Evolutionary conservation across 2,888 invertebrate genomes (phyloP), one percentile per base, ranked within the genome.

Genomic region (Pediacus dermestoides): DNA sequence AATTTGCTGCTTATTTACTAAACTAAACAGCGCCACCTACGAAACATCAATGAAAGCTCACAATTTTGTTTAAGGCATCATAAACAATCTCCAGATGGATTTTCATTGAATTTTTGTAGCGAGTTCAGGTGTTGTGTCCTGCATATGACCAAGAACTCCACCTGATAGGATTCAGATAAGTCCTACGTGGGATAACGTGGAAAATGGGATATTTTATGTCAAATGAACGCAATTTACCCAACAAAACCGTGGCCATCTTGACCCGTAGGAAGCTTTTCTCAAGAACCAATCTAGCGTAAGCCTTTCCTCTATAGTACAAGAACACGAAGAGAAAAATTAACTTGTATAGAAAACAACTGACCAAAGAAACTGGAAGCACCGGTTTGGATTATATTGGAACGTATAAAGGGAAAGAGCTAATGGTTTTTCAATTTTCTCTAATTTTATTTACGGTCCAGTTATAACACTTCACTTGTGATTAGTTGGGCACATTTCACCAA

Each of bases 161-260:
- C 8, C 23, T 39, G 48, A 43, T 34, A 33, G 43, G 39, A 43
- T 43, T 43, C 39, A 36, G 39, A 39, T 43, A 30, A 39, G 27
- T 21, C 39, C 32, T 10, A n/a, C n/a, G 28, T n/a, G 21, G 42
- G 42, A 39, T 42, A 38, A 34, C 31, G 31, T 15, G 28, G 28
- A 36, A 34, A 43, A 43, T 43, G 18, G 39, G 43, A 43, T 43
- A 43, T 39, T 43, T 39, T 39, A 39, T 39, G 39, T 30, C 30
- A 37, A 42, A 39, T 42, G 30, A 42, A 37, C 37, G 37, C 37
- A 37, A 42, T 43, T 49, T 42, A 38, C 22, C 37, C 38, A 36
- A 46, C 40, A 46, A 46, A 46, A 42, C 33, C 16, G 39, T 15
- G 11, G 16, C 27, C 26, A 21, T 38, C 33, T 38, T 38, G 38